These are phyloP conservation scores for Piscicola geometra DNA, from an alignment of 2,888 invertebrate species.

Conservation along the genomic window DNA sequence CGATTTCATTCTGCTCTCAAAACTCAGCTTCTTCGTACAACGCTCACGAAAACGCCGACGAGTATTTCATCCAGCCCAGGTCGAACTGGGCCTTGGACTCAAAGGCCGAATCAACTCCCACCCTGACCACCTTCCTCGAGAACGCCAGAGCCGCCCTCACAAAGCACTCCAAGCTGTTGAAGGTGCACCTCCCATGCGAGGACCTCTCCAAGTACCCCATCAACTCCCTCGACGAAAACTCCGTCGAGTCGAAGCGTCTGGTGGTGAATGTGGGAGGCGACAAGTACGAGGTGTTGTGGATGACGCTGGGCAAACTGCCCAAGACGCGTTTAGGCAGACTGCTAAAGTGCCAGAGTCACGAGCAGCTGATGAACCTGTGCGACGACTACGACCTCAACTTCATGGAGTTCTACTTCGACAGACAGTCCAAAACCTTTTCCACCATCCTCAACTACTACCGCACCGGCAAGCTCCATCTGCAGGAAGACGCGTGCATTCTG, in stretches of 20 bases:
- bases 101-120: constrained; percentile 11
- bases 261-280: constrained; percentile 35
- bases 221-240: constrained; percentile 24
- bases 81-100: constrained; percentile 31
- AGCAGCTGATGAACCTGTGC: constrained; percentile 33
- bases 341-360: constrained; percentile 21
- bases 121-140: constrained; percentile 22
- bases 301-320: constrained; percentile 27
- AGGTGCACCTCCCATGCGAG: constrained; percentile 24
- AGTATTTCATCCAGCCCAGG: constrained; percentile 20
- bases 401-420: constrained; percentile 37
- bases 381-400: constrained; percentile 36
- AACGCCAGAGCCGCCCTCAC: constrained; percentile 20
- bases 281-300: constrained; percentile 35
- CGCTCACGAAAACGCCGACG: constrained; percentile 21
- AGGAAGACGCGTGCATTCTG: constrained; percentile 34
- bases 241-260: constrained; percentile 30
- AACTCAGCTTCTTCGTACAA: neutral
- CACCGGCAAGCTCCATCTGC: constrained; percentile 35
- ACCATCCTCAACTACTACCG: constrained; percentile 35
- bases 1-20: constrained; percentile 6
- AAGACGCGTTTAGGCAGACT: constrained; percentile 28
- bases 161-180: constrained; percentile 18
- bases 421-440: constrained; percentile 31
- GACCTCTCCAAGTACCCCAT: constrained; percentile 25